phyloP scores from a whole-genome alignment of 2,113 vertebrate species.

The Coptodon rendalli region DNA sequence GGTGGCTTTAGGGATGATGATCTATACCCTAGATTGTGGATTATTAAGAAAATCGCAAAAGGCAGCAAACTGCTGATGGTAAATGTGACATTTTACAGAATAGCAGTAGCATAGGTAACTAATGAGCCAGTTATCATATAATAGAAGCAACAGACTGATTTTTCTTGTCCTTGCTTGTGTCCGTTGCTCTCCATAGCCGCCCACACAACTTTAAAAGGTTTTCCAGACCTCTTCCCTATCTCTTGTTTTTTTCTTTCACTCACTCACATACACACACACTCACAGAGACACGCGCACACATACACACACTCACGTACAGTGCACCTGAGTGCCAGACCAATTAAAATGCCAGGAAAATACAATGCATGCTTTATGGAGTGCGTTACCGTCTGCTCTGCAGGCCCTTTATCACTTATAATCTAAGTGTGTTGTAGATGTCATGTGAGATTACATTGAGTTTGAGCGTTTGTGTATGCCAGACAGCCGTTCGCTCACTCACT shows the following conservation, averaged over 20 bases:
- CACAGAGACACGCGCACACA: neutral
- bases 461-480: neutral
- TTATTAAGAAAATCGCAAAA: neutral
- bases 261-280: neutral
- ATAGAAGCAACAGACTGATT: constrained; percentile 11
- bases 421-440: constrained; percentile 3
- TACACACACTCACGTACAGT: neutral
- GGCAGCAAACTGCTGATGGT: neutral
- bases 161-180: constrained; percentile 9
- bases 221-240: constrained; percentile 45
- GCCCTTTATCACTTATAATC: neutral
- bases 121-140: neutral
- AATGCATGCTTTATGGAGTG: constrained; percentile 22
- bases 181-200: neutral
- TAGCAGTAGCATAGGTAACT: neutral
- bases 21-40: neutral
- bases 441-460: neutral
- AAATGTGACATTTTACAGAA: neutral
- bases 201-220: constrained; percentile 50
- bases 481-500: neutral
- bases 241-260: constrained; percentile 5
- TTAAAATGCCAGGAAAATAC: constrained; percentile 38
- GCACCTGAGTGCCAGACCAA: constrained; percentile 36
- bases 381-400: neutral
- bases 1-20: neutral